phyloP scores from a whole-genome alignment of 1,140 invertebrate species.

The Asobara japonica region DNA sequence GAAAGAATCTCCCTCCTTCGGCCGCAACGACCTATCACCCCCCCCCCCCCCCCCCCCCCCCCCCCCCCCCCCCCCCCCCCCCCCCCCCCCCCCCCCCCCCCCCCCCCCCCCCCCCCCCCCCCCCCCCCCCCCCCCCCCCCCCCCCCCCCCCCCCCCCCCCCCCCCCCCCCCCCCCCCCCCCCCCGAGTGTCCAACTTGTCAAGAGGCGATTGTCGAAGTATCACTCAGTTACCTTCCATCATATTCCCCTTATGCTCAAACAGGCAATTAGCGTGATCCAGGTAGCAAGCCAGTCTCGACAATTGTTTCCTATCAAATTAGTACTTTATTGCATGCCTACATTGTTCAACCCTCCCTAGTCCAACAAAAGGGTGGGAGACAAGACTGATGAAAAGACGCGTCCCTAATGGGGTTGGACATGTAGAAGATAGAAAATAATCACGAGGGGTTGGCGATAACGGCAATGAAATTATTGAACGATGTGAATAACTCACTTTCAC shows the following conservation, averaged over 20 bases:
- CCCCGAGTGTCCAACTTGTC: not conserved
- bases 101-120: no score
- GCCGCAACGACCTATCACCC: no score
- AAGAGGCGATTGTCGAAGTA: not conserved
- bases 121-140: no score
- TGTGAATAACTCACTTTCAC: not conserved
- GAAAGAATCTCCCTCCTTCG: no score
- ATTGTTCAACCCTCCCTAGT: not conserved
- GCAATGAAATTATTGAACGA: not conserved
- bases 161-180: not conserved
- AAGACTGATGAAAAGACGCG: conserved; percentile 18
- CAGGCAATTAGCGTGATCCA: conserved; percentile 7
- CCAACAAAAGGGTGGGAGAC: not conserved
- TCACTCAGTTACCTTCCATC: not conserved
- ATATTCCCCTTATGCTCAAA: not conserved
- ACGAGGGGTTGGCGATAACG: not conserved
- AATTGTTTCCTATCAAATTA: conserved; percentile 34
- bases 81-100: no score
- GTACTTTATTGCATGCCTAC: conserved; percentile 28
- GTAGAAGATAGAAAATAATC: not conserved
- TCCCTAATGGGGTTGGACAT: not conserved
- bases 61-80: no score
- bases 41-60: no score
- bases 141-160: no score
- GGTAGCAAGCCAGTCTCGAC: conserved; percentile 11